Conservation (phyloP, 2,888 invertebrate species). For the Didymodactylos carnosus region DNA sequence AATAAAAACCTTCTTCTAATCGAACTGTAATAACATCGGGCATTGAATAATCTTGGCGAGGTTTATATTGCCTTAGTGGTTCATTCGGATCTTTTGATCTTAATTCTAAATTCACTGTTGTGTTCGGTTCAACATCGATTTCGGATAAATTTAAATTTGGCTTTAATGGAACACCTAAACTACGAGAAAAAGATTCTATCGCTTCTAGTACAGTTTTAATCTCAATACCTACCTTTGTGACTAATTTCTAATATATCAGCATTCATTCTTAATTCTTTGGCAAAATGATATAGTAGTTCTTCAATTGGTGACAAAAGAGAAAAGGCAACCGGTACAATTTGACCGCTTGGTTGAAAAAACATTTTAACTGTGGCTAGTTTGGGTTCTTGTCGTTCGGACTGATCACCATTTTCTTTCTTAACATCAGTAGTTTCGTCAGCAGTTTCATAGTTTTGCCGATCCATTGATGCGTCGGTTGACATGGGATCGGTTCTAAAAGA, state of each 20-base stretch:
- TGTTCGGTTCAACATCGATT: background rate
- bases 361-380: slow-evolving; percentile 7
- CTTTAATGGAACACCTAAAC: background rate
- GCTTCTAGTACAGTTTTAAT: background rate
- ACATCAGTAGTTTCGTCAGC: too few species aligned
- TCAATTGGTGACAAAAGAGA: background rate
- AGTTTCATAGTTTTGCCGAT: too few species aligned
- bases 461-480: too few species aligned
- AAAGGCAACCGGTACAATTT: slow-evolving; percentile 7
- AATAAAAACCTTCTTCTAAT: background rate
- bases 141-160: background rate
- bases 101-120: slow-evolving; percentile 1
- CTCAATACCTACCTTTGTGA: background rate
- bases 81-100: slow-evolving; percentile 4
- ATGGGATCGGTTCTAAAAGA: too few species aligned
- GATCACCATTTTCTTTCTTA: too few species aligned
- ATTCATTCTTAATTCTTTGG: slow-evolving; percentile 4
- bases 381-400: background rate
- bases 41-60: background rate
- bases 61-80: slow-evolving; percentile 3
- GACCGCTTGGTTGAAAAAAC: slow-evolving; percentile 1
- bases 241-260: background rate
- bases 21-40: slow-evolving; percentile 13
- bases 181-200: background rate
- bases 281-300: background rate